These are phyloP conservation scores for Pangasianodon gigas DNA, from an alignment of 2,113 vertebrate species.

Conservation along the genomic window DNA sequence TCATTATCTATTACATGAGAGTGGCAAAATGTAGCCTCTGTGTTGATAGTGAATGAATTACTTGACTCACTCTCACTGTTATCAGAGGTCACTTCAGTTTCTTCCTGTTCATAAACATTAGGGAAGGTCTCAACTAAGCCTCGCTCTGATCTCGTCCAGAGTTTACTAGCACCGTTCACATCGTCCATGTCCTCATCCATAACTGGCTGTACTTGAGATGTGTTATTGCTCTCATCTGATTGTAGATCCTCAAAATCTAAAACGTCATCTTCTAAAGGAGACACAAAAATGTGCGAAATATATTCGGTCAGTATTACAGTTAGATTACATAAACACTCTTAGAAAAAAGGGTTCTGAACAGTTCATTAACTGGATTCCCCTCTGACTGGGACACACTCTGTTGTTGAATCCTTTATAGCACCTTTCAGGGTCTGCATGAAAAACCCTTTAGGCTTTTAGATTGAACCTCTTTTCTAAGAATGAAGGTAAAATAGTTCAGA, in stretches of 20 bases:
- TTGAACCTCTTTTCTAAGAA: background rate
- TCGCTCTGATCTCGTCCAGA: constrained; percentile 6
- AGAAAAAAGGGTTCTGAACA: background rate
- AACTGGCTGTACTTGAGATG: constrained; percentile 31
- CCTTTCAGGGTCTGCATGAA: background rate
- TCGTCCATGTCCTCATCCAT: constrained; percentile 43
- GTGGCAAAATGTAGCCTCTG: background rate
- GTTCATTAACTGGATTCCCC: background rate
- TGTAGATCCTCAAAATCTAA: constrained; percentile 64
- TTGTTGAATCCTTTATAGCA: background rate
- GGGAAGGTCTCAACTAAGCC: background rate
- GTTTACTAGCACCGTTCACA: constrained; percentile 50
- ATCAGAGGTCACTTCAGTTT: constrained; percentile 1
- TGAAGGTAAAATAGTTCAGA: background rate
- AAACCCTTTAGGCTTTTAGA: background rate
- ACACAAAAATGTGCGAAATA: background rate
- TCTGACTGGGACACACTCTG: too few species aligned
- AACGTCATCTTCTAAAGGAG: constrained; percentile 60
- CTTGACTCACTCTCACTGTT: constrained; percentile 39
- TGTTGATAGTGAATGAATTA: constrained; percentile 34
- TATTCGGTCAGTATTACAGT: background rate
- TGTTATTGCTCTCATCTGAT: constrained; percentile 54
- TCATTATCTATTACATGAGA: constrained; percentile 53
- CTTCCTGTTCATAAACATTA: constrained; percentile 18
- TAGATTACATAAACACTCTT: background rate